A percentile compares a stretch with the other conserved stretches of the same genome.
phyloP scores from a whole-genome alignment of 2,113 vertebrate genomes.

The Paedocypris sp. region DNA sequence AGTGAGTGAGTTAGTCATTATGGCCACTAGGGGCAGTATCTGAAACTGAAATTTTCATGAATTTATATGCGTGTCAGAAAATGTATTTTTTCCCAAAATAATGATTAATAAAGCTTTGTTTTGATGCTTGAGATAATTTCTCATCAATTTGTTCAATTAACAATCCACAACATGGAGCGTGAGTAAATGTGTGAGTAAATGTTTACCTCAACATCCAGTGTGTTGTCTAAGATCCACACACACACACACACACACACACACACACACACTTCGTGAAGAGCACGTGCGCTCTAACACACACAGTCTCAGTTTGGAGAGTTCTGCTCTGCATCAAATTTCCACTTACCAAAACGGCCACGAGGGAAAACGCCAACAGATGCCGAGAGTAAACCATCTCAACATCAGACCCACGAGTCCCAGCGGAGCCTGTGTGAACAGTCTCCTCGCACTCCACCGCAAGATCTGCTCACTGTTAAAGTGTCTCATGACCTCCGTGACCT shows the following conservation, averaged over 20 bases:
- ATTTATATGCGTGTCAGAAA: no score
- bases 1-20: no score
- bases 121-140: no score
- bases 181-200: neutral
- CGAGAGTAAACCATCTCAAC: constrained; percentile 31
- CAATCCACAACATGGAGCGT: no score
- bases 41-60: no score
- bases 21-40: no score
- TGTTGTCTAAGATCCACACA: neutral
- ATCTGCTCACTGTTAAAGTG: constrained; percentile 3
- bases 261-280: neutral
- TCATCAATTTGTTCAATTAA: no score
- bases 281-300: neutral
- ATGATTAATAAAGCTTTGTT: no score
- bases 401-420: constrained; percentile 47
- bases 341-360: constrained; percentile 44
- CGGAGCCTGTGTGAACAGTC: no score
- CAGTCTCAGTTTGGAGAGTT: constrained; percentile 27
- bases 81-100: no score
- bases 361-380: constrained; percentile 12
- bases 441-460: constrained; percentile 30
- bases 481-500: constrained; percentile 29
- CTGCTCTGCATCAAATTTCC: constrained; percentile 49
- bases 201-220: constrained; percentile 4
- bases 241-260: neutral